Evolutionary conservation across 2,888 invertebrate genomes (phyloP).

Genomic region (Hofmannophila pseudospretella): DNA sequence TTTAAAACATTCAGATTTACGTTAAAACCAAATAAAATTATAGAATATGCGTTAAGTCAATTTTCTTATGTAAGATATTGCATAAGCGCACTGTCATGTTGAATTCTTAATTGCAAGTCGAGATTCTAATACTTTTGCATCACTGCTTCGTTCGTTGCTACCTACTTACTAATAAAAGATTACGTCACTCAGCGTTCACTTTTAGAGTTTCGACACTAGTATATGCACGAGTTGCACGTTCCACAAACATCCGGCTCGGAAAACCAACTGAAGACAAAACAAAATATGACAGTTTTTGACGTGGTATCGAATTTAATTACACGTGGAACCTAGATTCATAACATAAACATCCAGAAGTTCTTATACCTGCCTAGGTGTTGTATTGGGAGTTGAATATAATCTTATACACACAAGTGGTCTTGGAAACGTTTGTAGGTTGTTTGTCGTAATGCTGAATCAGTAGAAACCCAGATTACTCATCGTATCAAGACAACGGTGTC

Average conservation of each 20-base stretch:
- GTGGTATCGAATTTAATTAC: conserved; percentile 13
- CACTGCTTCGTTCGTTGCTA: conserved; percentile 43
- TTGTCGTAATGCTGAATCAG: no score
- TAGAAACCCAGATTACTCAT: no score
- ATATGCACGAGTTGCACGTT: conserved; percentile 59
- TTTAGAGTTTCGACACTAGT: conserved; percentile 63
- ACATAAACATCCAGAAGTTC: no score
- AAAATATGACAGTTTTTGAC: conserved; percentile 34
- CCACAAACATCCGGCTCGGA: conserved; percentile 65
- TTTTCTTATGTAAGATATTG: conserved; percentile 1
- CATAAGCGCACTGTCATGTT: conserved; percentile 1
- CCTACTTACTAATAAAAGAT: conserved; percentile 53
- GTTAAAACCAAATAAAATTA: neutral
- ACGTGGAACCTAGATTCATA: conserved; percentile 17
- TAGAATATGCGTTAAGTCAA: neutral
- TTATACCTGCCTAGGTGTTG: no score
- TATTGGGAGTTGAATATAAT: no score
- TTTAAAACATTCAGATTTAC: no score
- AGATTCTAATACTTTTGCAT: conserved; percentile 21
- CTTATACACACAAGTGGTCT: no score
- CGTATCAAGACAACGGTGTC: no score
- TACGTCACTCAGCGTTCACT: conserved; percentile 66
- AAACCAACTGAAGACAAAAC: conserved; percentile 27
- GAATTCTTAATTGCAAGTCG: conserved; percentile 4
- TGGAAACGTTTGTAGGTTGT: no score